phyloP scores from a whole-genome alignment of 2,113 vertebrate genomes.

The Herpailurus yagouaroundi region DNA sequence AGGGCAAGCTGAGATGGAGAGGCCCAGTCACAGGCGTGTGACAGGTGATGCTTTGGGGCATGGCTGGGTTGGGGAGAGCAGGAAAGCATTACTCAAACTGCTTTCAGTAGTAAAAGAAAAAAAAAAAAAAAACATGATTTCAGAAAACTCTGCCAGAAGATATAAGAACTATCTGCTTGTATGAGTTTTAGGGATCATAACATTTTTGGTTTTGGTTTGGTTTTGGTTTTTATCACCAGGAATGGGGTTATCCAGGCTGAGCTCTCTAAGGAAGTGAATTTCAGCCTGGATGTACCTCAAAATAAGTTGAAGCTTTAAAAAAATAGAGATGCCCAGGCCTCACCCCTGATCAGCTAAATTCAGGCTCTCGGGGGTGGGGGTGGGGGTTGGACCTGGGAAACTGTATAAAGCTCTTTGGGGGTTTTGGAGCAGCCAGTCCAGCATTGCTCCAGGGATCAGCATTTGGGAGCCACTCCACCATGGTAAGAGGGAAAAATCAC shows the following conservation, averaged over 20 bases:
- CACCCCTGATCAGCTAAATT: background rate
- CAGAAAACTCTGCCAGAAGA: background rate
- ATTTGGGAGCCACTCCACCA: background rate
- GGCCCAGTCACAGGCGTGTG: background rate
- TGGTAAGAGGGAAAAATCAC: background rate
- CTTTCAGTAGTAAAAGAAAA: background rate
- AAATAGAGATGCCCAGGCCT: background rate
- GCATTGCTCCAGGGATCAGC: background rate
- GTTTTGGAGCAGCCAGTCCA: background rate
- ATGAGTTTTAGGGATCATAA: background rate
- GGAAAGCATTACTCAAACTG: background rate
- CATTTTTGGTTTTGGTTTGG: background rate
- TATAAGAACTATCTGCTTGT: background rate
- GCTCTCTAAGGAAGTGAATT: conserved; percentile 21
- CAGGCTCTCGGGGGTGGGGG: background rate
- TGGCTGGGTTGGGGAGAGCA: background rate
- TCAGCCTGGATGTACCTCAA: background rate
- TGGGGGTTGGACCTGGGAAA: background rate
- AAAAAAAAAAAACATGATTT: background rate
- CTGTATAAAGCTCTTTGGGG: background rate
- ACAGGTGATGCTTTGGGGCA: background rate
- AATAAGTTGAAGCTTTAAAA: background rate
- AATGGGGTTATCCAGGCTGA: background rate
- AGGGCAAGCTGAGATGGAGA: background rate
- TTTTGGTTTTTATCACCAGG: conserved; percentile 2